These are phyloP conservation scores for Corydoras maculifer DNA, from an alignment of 2,113 vertebrate species.

Conservation along the genomic window DNA sequence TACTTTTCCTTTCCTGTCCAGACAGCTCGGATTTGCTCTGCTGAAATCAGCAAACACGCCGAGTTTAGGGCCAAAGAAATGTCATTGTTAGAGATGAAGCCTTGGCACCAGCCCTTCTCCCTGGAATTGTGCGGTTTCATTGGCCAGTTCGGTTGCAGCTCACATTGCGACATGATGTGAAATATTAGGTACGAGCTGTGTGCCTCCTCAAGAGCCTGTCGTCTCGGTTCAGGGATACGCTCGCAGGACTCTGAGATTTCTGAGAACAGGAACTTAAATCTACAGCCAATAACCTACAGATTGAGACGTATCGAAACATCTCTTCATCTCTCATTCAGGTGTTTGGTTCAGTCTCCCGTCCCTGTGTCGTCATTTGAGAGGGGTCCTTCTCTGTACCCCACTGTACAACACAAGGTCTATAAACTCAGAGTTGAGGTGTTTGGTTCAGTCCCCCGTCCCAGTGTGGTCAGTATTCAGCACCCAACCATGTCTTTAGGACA, in stretches of 20 bases:
- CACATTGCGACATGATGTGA: slow-evolving; percentile 29
- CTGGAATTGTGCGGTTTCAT: slow-evolving; percentile 18
- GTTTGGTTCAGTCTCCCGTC: too few relatives aligned
- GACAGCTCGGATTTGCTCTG: slow-evolving; percentile 8
- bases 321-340: too few relatives aligned
- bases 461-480: too few relatives aligned
- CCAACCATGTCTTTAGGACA: too few relatives aligned
- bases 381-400: too few relatives aligned
- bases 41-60: slow-evolving; percentile 19
- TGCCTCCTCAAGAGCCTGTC: slow-evolving; percentile 11
- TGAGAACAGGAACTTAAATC: slow-evolving; percentile 5
- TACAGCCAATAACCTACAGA: background rate
- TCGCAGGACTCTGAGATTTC: background rate
- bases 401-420: too few relatives aligned
- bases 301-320: background rate
- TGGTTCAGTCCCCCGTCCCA: too few relatives aligned
- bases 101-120: background rate
- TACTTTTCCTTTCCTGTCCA: slow-evolving; percentile 9
- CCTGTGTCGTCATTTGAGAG: too few relatives aligned
- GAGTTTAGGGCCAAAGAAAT: slow-evolving; percentile 9
- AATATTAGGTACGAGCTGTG: background rate
- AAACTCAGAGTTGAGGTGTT: too few relatives aligned
- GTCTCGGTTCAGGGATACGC: slow-evolving; percentile 4
- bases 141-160: slow-evolving; percentile 10
- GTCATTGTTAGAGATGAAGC: slow-evolving; percentile 7